Base-by-base conservation (phyloP, 2,888 invertebrate species). In the Argynnis bischoffii region DNA sequence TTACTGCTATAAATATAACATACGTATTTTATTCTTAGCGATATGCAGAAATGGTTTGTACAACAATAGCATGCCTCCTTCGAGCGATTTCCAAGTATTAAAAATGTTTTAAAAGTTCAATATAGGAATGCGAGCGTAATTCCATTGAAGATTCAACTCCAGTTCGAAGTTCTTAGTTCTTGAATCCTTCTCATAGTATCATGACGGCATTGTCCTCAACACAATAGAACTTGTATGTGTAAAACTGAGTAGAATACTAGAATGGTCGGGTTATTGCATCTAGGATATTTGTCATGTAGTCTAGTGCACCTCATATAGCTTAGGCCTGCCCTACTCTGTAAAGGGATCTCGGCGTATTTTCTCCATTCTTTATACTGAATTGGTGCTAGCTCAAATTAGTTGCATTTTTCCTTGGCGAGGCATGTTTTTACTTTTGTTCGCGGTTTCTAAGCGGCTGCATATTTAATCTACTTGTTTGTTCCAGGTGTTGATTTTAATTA, bases 111-210 rank as follows among this genome's bases (percentile, higher is more conserved):
- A 80, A 79, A 83, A 78, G 79, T 81, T 75, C 79, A 72, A 73
- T 73, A 77, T 70, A 74, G 79, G 79, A 85, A 87, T 83, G 84
- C 82, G 82, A 79, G 79, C 81, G 81, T 83, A 84, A 86, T 87
- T 85, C 82, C 83, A 87, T 89, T 88, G 85, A 87, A 87, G 82
- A 84, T 87, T 88, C 85, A 90, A 89, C 86, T 89, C 84, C 84
- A 74, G 76, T 82, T 85, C 81, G 80, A 85, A 88, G 84, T 85
- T 86, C 86, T 85, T 78, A 80, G 84, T 81, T 83, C 82, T 80
- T 78, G 82, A 82, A 81, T 83, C 80, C 79, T 74, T 70, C 80
- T 82, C 86, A 79, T 83, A 84, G 84, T 83, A 82, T 85, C 83
- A 83, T 81, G 83, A 81, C 76, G 79, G 76, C 87, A 83, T 92